A percentile compares a stretch with the other conserved stretches of the same genome.
Conservation (phyloP, 2,113 vertebrate genomes). For the Chunga burmeisteri region DNA sequence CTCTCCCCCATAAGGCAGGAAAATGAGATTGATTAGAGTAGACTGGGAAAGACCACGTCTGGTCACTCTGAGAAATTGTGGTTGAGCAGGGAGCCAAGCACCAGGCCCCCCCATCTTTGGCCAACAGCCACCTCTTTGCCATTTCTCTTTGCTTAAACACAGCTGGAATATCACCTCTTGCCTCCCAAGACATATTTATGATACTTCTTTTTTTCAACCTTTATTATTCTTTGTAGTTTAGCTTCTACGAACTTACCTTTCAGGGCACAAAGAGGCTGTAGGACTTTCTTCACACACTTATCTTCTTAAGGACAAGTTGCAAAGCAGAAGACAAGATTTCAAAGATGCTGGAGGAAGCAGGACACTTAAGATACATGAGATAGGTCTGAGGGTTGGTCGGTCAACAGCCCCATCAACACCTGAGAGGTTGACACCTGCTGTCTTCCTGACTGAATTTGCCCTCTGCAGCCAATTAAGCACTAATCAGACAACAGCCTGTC, state of each 20-base stretch:
- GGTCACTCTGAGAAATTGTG: fast-evolving
- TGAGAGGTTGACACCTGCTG: neutral
- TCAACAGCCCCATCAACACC: neutral
- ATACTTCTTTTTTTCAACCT: neutral
- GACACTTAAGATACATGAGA: neutral
- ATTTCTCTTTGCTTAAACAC: neutral
- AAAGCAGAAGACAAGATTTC: neutral
- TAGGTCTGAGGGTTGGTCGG: neutral
- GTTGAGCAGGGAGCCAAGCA: neutral
- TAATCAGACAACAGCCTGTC: neutral
- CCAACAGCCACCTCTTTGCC: neutral
- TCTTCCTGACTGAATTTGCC: neutral
- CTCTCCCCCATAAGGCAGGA: neutral
- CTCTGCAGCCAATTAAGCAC: neutral
- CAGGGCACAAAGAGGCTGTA: neutral
- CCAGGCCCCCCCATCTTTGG: neutral
- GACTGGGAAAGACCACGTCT: neutral
- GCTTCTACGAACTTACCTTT: neutral
- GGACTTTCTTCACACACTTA: neutral
- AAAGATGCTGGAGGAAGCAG: neutral
- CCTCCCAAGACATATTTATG: neutral
- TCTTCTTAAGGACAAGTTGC: neutral
- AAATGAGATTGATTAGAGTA: neutral
- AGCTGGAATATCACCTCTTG: neutral
- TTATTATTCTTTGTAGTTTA: neutral